Evolutionary conservation across 1,140 invertebrate species (phyloP).

Genomic region (Monomorium pharaonis): DNA sequence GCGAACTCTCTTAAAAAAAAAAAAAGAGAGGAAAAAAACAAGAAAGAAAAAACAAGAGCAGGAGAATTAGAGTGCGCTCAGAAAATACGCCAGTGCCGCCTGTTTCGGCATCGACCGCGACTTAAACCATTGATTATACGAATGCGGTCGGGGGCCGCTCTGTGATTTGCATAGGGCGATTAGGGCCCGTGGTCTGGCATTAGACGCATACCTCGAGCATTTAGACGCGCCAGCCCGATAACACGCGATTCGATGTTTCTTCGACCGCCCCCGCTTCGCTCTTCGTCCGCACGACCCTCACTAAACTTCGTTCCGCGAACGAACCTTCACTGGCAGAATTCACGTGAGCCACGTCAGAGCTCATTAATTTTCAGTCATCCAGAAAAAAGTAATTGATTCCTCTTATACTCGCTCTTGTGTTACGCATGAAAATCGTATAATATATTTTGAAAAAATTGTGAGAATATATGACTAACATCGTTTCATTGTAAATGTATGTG

Average conservation of each 20-base stretch:
- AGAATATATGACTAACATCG: neutral
- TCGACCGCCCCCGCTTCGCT: neutral
- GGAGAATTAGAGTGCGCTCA: slow-evolving; percentile 63
- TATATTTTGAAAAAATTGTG: neutral
- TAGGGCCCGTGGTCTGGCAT: slow-evolving; percentile 76
- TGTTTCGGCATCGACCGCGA: slow-evolving; percentile 73
- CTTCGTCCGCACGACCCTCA: slow-evolving; percentile 32
- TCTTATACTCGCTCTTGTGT: slow-evolving; percentile 26
- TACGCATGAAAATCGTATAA: neutral
- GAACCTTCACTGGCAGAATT: slow-evolving; percentile 50
- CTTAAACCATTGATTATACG: slow-evolving; percentile 78
- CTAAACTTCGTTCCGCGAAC: neutral
- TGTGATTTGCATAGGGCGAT: slow-evolving; percentile 81
- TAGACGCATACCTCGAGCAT: slow-evolving; percentile 75
- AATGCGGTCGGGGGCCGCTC: slow-evolving; percentile 73
- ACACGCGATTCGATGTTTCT: slow-evolving; percentile 68
- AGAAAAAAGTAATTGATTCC: slow-evolving; percentile 71
- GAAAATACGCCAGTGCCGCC: slow-evolving; percentile 66
- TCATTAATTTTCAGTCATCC: slow-evolving; percentile 67
- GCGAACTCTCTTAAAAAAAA: neutral
- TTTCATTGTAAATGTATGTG: too few relatives aligned
- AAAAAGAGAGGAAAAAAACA: neutral
- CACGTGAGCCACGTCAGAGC: slow-evolving; percentile 54
- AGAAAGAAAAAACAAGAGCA: neutral
- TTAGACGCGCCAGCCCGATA: slow-evolving; percentile 75